Evolutionary conservation across 2,888 invertebrate genomes (phyloP), one percentile per base, ranked within the genome.

Genomic region (Mythimna vitellina): DNA sequence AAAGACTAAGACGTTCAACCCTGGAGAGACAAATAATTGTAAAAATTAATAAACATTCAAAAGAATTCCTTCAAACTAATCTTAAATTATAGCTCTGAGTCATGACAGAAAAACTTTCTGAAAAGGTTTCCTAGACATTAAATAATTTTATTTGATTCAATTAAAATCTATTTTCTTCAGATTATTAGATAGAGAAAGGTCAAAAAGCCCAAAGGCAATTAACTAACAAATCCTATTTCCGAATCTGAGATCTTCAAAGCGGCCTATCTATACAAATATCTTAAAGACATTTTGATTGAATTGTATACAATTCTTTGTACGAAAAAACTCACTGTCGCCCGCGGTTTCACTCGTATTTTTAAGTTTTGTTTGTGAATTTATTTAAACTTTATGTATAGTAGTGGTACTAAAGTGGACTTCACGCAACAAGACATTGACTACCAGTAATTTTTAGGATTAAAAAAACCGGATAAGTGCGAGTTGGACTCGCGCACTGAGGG

Each of bases 251-350:
- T 63, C 29, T 35, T 72, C 20, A 46, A 63, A 63, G 35, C 51
- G 46, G 56, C 29, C 20, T 56, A 54, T 73, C 74, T 56, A 6
- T 17, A 42, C 9, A 56, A 61, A 73, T 64, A 73, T 78, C 78
- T 51, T 35, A n/a, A 61, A 71, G 78, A 62, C 42, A 57, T 35
- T 78, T 72, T 57, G 57, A 72, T 72, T 57, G 35, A 53, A 53
- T 61, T 62, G 42, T 29, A 46, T 29, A 46, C 56, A 70, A n/a
- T 56, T 61, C 20, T 56, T 61, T 29, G 35, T 22, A 6, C 10
- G 35, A 25, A 57, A 61, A 29, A 56, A 51, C 49, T 32, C 42
- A 42, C 6, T 51, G 0, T 8, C 8, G 25, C 2, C 0, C 8
- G 1, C 10, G 20, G 32, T 35, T 76, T 42, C 3, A 14, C n/a